A percentile compares a stretch with the other conserved stretches of the same genome.
Conservation (phyloP, 2,113 vertebrate genomes). For the Oncorhynchus kisutch region DNA sequence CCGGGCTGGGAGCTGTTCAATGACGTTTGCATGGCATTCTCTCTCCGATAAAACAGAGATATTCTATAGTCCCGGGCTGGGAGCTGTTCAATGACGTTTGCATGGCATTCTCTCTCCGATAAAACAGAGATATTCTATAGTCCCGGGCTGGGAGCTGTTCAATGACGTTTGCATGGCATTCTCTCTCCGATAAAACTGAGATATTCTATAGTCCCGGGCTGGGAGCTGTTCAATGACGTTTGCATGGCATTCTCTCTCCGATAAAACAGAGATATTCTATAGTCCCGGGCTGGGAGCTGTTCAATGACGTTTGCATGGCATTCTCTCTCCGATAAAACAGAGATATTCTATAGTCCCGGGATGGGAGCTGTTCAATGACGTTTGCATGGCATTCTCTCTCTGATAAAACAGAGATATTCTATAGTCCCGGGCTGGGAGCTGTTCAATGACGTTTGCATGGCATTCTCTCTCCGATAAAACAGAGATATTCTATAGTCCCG, state of each 20-base stretch:
- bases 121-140: slow-evolving; percentile 52
- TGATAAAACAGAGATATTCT: slow-evolving; percentile 59
- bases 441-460: slow-evolving; percentile 53
- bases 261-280: slow-evolving; percentile 57
- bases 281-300: slow-evolving; percentile 45
- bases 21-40: slow-evolving; percentile 53
- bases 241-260: slow-evolving; percentile 47
- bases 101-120: slow-evolving; percentile 52
- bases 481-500: slow-evolving; percentile 41
- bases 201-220: slow-evolving; percentile 41
- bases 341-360: slow-evolving; percentile 38
- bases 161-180: slow-evolving; percentile 50
- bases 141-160: slow-evolving; percentile 48
- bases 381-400: slow-evolving; percentile 47
- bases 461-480: slow-evolving; percentile 60
- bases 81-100: slow-evolving; percentile 57
- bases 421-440: slow-evolving; percentile 40
- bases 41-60: slow-evolving; percentile 57
- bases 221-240: slow-evolving; percentile 56
- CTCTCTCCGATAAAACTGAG: slow-evolving; percentile 59
- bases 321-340: slow-evolving; percentile 62
- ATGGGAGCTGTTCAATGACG: slow-evolving; percentile 53
- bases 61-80: slow-evolving; percentile 39
- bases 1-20: slow-evolving; percentile 51
- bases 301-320: slow-evolving; percentile 51